Evolutionary conservation across 1,140 invertebrate genomes (phyloP).

Genomic region (Lanistes nyassanus): DNA sequence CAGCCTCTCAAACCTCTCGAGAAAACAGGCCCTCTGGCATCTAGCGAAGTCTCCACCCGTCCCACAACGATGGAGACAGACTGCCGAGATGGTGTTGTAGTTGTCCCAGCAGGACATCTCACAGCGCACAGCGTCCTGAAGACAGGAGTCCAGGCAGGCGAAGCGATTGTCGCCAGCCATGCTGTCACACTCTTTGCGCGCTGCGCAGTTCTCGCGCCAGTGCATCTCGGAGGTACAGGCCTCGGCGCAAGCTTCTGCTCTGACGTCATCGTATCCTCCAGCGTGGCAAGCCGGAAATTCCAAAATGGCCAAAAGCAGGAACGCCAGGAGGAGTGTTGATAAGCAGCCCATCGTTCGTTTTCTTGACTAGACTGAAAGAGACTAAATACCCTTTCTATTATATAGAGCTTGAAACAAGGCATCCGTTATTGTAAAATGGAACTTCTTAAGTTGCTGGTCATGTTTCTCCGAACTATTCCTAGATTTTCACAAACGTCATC

Average conservation of each 20-base stretch:
- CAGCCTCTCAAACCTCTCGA: not conserved
- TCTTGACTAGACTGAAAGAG: too few species aligned
- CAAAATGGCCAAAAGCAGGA: too few species aligned
- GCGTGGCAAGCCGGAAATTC: too few species aligned
- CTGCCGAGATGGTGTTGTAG: slow-evolving; percentile 1
- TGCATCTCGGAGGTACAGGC: slow-evolving; percentile 13
- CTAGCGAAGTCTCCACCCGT: not conserved
- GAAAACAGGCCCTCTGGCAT: not conserved
- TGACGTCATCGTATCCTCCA: not conserved
- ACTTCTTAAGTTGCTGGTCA: too few species aligned
- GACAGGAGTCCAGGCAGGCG: slow-evolving; percentile 3
- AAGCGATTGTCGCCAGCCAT: not conserved
- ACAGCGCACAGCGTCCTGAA: slow-evolving; percentile 1
- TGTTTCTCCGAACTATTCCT: too few species aligned
- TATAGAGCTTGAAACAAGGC: too few species aligned
- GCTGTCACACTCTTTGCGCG: not conserved
- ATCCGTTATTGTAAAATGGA: too few species aligned
- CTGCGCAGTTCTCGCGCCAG: slow-evolving; percentile 15
- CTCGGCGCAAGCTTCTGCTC: slow-evolving; percentile 14
- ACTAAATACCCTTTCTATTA: too few species aligned
- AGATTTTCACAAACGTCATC: too few species aligned
- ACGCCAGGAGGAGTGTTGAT: too few species aligned
- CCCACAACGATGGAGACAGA: slow-evolving; percentile 1
- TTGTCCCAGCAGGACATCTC: slow-evolving; percentile 14
- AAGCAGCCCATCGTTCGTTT: too few species aligned